A percentile compares a stretch with the other conserved stretches of the same genome.
phyloP scores from a whole-genome alignment of 2,888 invertebrate genomes.

The Acronicta aceris region DNA sequence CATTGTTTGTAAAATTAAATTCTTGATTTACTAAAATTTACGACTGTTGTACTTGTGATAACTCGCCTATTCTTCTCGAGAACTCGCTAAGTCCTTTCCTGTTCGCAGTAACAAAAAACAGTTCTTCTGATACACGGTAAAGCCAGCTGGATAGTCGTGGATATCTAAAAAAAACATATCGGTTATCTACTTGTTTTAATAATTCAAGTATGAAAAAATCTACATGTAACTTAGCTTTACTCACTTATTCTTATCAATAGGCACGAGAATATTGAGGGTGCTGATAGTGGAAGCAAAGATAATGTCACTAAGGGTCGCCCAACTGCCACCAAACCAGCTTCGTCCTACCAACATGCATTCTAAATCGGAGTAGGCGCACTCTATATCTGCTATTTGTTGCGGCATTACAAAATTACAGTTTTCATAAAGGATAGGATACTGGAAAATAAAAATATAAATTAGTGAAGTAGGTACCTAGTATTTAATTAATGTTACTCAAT shows the following conservation, averaged over 20 bases:
- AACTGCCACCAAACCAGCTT: constrained; percentile 69
- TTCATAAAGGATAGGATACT: constrained; percentile 78
- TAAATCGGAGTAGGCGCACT: constrained; percentile 69
- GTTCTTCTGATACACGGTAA: constrained; percentile 69
- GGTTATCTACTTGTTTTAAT: neutral
- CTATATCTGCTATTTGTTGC: constrained; percentile 69
- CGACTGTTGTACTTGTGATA: constrained; percentile 61
- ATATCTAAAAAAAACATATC: constrained; percentile 59
- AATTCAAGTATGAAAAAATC: too few relatives aligned
- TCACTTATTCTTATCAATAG: constrained; percentile 69
- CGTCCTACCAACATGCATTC: constrained; percentile 67
- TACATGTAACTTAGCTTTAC: constrained; percentile 8
- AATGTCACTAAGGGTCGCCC: constrained; percentile 72
- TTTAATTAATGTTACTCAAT: neutral
- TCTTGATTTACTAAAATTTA: constrained; percentile 45
- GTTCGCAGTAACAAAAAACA: constrained; percentile 73
- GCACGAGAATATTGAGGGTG: constrained; percentile 73
- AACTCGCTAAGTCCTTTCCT: constrained; percentile 76
- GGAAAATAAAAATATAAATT: constrained; percentile 32
- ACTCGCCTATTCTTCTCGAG: constrained; percentile 79
- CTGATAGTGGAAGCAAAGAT: constrained; percentile 72
- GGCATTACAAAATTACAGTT: constrained; percentile 73
- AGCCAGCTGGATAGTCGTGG: constrained; percentile 72
- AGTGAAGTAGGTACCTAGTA: neutral
- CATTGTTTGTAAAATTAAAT: constrained; percentile 51